Percentiles rank a stretch among this genome's conserved stretches.
phyloP scores from a whole-genome alignment of 2,113 vertebrate species.

The Ifrita kowaldi region DNA sequence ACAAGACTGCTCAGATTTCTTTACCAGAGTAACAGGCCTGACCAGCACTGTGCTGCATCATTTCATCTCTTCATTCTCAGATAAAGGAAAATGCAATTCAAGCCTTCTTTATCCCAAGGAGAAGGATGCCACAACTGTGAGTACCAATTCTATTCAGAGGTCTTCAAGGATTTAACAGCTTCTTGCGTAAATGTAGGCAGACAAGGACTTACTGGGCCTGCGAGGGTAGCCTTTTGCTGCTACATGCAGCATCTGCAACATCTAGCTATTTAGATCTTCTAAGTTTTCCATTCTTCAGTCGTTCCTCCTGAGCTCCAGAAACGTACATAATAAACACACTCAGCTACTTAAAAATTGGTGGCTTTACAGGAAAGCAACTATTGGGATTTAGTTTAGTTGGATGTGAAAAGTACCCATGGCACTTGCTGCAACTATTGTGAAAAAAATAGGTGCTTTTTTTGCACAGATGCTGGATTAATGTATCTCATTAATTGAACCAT shows the following conservation, averaged over 20 bases:
- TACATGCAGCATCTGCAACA: background rate
- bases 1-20: background rate
- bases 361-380: background rate
- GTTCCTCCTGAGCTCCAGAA: background rate
- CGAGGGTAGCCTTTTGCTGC: background rate
- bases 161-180: background rate
- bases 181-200: background rate
- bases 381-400: background rate
- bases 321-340: background rate
- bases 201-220: background rate
- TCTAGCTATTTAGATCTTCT: background rate
- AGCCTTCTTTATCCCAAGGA: background rate
- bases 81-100: background rate
- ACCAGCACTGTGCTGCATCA: background rate
- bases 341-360: background rate
- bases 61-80: background rate
- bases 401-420: background rate
- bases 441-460: fast-evolving
- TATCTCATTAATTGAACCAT: background rate
- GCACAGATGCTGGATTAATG: background rate
- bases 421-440: background rate
- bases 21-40: background rate
- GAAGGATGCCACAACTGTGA: background rate
- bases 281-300: background rate
- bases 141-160: background rate